phyloP scores from a whole-genome alignment of 2,888 invertebrate genomes.

The Cylloceria caligata region DNA sequence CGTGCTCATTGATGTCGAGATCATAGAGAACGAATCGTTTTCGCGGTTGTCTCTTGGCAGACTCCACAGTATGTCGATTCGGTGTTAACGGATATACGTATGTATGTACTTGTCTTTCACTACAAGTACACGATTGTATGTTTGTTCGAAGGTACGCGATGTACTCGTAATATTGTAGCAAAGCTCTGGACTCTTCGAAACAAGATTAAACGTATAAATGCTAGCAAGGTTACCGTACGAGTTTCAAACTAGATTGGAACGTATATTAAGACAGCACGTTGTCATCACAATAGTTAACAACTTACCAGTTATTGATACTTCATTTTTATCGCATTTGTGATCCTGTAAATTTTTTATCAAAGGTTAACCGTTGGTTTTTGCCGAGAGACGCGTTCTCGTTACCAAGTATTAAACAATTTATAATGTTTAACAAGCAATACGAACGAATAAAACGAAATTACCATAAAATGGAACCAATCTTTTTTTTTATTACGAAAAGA shows the following conservation, averaged over 20 bases:
- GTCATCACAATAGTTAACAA: background rate
- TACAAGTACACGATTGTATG: background rate
- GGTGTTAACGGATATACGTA: slow-evolving; percentile 15
- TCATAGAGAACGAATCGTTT: slow-evolving; percentile 54
- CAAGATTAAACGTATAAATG: slow-evolving; percentile 29
- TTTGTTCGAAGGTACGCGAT: slow-evolving; percentile 1
- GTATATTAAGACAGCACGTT: background rate
- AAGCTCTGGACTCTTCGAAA: background rate
- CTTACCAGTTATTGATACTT: no score
- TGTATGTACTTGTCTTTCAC: background rate
- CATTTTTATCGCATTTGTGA: no score
- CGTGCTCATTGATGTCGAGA: slow-evolving; percentile 48
- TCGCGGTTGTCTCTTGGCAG: slow-evolving; percentile 49
- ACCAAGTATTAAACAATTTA: no score
- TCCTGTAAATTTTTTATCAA: no score
- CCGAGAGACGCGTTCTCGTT: no score
- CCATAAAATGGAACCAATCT: no score
- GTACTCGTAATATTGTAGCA: slow-evolving; percentile 17
- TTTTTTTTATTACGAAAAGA: no score
- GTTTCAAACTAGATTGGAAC: background rate
- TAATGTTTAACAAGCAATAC: no score
- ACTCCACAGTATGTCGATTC: slow-evolving; percentile 3
- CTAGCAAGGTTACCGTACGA: slow-evolving; percentile 30
- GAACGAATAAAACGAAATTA: no score
- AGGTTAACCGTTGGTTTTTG: no score